These are phyloP conservation scores for Zaprionus ghesquierei DNA, from an alignment of 1,140 invertebrate genomes.

Conservation along the genomic window DNA sequence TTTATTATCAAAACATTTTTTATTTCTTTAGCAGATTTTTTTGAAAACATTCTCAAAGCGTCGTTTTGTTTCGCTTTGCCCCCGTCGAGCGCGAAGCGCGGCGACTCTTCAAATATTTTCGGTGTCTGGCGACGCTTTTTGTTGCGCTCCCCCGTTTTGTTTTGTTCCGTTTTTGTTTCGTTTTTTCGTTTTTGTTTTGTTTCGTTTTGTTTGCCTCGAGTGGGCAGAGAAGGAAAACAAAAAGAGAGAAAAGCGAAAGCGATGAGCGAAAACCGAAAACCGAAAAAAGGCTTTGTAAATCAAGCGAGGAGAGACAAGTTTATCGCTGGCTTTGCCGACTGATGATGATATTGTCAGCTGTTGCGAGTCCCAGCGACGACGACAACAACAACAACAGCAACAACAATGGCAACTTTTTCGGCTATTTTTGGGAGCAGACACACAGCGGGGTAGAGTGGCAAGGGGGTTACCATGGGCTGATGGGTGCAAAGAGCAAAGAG, in stretches of 20 bases:
- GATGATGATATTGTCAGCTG: constrained; percentile 54
- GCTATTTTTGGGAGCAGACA: constrained; percentile 16
- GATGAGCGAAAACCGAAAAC: constrained; percentile 36
- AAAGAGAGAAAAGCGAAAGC: not conserved
- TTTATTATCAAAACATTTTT: constrained; percentile 19
- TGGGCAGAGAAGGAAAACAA: constrained; percentile 4
- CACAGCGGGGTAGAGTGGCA: not conserved
- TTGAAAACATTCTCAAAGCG: not conserved
- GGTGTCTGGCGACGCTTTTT: not conserved
- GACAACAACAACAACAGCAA: constrained; percentile 18
- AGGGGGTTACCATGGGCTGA: not conserved
- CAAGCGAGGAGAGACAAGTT: constrained; percentile 51
- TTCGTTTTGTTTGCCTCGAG: not conserved
- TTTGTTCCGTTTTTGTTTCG: not conserved
- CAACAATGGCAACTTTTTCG: constrained; percentile 32
- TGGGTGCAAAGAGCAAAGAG: constrained; percentile 9
- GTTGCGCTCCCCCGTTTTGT: not conserved
- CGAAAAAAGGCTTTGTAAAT: constrained; percentile 51
- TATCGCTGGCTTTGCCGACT: constrained; percentile 46
- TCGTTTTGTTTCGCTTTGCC: not conserved
- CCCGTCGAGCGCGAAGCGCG: too few species aligned
- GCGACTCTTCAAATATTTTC: constrained; percentile 1
- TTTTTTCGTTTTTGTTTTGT: constrained; percentile 3
- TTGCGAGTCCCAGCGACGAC: constrained; percentile 44
- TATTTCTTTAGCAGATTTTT: not conserved